A percentile compares a stretch with the other conserved stretches of the same genome.
Conservation (phyloP, 2,113 vertebrate species). For the Otolemur garnettii region DNA sequence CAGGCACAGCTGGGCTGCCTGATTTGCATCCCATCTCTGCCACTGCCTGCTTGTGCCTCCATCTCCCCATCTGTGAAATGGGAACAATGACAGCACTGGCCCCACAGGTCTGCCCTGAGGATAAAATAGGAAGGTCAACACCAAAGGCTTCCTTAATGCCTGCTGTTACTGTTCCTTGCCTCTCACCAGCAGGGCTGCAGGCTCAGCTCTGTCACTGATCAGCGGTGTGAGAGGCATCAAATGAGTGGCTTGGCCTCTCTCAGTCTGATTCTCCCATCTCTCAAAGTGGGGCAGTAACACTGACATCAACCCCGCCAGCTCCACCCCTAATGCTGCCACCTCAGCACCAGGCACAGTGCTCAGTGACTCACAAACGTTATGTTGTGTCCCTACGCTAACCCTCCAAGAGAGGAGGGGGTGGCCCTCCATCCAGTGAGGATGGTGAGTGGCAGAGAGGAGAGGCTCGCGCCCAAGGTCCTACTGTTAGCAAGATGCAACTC, state of each 20-base stretch:
- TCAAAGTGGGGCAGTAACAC: background rate
- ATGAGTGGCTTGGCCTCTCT: background rate
- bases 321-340: rapidly evolving
- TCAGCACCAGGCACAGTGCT: background rate
- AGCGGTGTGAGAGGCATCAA: background rate
- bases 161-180: background rate
- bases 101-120: background rate
- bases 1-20: background rate
- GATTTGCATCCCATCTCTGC: background rate
- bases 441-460: background rate
- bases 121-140: background rate
- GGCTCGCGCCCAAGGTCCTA: background rate
- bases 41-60: background rate
- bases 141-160: background rate
- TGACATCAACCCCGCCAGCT: background rate
- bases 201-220: background rate
- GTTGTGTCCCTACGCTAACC: rapidly evolving
- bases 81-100: background rate
- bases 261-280: background rate
- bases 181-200: background rate
- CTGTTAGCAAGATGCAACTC: background rate
- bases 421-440: too few relatives aligned
- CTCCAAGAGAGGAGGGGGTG: background rate
- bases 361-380: rapidly evolving
- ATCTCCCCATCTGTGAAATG: background rate